Percentiles rank a stretch among this genome's conserved stretches.
These are phyloP conservation scores for Yponomeuta sedellus DNA, from an alignment of 2,888 invertebrate genomes.

Conservation along the genomic window DNA sequence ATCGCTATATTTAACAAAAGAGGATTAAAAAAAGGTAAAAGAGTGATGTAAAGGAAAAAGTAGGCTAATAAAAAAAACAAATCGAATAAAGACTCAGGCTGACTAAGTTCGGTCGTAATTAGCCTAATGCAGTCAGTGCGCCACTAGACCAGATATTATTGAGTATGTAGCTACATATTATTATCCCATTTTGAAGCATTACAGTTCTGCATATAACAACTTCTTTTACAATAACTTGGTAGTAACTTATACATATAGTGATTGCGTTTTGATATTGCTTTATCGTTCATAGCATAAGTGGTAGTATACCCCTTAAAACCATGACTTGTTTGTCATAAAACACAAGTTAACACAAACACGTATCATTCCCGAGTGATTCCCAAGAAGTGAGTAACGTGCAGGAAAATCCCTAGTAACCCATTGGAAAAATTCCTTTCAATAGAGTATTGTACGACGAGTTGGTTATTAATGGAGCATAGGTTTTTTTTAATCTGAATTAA, in stretches of 20 bases:
- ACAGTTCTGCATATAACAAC: no score
- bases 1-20: no score
- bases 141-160: constrained; percentile 38
- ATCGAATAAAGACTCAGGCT: background rate
- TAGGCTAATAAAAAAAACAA: background rate
- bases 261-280: no score
- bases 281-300: background rate
- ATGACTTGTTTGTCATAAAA: background rate
- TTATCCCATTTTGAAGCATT: no score
- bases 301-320: background rate
- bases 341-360: no score
- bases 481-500: constrained; percentile 1
- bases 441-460: background rate
- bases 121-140: constrained; percentile 55
- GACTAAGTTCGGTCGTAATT: constrained; percentile 32
- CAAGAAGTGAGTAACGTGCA: background rate
- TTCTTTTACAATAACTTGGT: no score
- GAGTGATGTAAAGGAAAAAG: background rate
- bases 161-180: no score
- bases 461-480: background rate
- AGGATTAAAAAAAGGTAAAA: background rate
- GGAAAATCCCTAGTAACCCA: background rate
- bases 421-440: background rate
- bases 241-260: no score
- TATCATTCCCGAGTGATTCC: background rate